Evolutionary conservation across 2,888 invertebrate genomes (phyloP), one percentile per base, ranked within the genome.

Genomic region (Odontocolon sp.): DNA sequence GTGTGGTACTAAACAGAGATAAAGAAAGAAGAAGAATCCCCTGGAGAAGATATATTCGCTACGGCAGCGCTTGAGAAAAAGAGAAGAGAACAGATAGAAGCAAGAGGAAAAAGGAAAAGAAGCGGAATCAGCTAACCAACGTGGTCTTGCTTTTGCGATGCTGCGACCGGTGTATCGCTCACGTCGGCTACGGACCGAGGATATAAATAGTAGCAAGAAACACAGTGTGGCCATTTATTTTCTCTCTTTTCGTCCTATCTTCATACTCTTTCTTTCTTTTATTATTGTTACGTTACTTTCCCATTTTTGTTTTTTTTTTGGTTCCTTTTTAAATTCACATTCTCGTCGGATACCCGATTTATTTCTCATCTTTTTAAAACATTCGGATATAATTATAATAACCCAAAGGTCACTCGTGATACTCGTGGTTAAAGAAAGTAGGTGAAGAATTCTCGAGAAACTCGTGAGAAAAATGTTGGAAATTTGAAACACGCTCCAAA

Each of bases 41-140:
- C 50, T 45, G 67, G 36, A 59, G 63, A 66, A 38, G 45, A 56
- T 38, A 61, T 47, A 59, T 57, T 40, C 9, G 57, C 56, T 11
- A 38, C 9, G 14, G 38, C 14, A 11, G 38, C 8, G 8, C 3
- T 38, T n/a, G 38, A 38, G 14, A 23, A 26, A 21, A 28, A 9
- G 50, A 54, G 45, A 52, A 85, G 84, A 77, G 87, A 81, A 85
- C 77, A 70, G 66, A 61, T 68, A 80, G 74, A 76, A 78, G 71
- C 80, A 80, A 68, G 72, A 72, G 80, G 81, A 82, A 79, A 82
- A 80, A 69, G 82, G 23, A 64, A 50, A 38, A 64, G 36, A 50
- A 66, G 18, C 52, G 52, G 52, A 40, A 66, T 2, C 21, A 8
- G 33, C 33, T 14, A 14, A 31, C 52, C 38, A 26, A 14, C 28